Conservation (phyloP, 2,797 vertebrate genomes). For the Arctocebus calabarensis region DNA sequence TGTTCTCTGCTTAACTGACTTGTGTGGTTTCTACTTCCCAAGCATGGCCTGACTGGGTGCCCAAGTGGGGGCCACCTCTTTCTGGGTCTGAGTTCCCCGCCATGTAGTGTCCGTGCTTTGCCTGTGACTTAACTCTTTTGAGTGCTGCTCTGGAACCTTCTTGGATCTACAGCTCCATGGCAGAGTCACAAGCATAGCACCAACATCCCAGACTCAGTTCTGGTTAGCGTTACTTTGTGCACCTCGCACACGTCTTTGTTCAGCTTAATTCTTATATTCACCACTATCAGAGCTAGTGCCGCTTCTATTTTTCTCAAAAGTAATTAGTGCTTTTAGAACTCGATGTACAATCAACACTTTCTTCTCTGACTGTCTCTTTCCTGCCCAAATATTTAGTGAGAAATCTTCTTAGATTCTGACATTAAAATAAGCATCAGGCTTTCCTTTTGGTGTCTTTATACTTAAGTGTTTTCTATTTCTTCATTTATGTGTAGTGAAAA, state of each 20-base stretch:
- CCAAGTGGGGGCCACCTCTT: neutral
- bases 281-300: neutral
- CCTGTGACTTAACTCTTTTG: neutral
- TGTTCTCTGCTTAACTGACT: neutral
- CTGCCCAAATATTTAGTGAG: conserved; percentile 13
- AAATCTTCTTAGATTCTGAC: neutral
- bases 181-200: neutral
- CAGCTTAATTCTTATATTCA: neutral
- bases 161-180: neutral
- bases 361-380: neutral
- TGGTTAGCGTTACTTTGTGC: neutral
- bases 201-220: conserved; percentile 20
- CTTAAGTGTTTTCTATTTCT: neutral
- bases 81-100: neutral
- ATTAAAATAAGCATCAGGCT: conserved; percentile 16
- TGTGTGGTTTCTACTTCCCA: neutral
- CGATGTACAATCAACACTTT: neutral
- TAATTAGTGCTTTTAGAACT: neutral
- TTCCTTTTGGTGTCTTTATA: neutral
- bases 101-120: neutral
- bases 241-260: neutral
- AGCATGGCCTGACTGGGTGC: neutral
- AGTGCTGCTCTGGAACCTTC: neutral
- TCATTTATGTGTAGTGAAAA: neutral
- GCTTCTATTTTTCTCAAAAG: neutral